Evolutionary conservation across 1,140 invertebrate genomes (phyloP).

Genomic region (Bombus confusus): DNA sequence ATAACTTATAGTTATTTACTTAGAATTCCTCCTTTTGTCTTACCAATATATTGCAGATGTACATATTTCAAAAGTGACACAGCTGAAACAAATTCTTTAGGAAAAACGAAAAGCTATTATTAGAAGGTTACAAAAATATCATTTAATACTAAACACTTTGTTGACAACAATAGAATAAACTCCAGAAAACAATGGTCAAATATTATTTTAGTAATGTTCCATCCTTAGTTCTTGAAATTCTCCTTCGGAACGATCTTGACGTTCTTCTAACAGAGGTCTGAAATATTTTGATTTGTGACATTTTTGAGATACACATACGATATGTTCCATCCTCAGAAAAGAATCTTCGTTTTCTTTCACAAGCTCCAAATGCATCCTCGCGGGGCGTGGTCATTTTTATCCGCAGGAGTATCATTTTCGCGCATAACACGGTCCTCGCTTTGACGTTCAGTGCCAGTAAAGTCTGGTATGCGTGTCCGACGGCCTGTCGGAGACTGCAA

Average conservation of each 20-base stretch:
- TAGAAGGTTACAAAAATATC: no score
- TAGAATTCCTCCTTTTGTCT: neutral
- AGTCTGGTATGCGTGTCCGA: slow-evolving; percentile 75
- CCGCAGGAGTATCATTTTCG: slow-evolving; percentile 11
- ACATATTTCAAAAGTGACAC: neutral
- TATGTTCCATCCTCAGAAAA: neutral
- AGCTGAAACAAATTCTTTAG: neutral
- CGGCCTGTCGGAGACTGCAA: slow-evolving; percentile 74
- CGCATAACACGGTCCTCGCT: slow-evolving; percentile 52
- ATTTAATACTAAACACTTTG: no score
- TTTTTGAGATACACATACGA: no score
- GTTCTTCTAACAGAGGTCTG: no score
- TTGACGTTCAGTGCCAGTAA: slow-evolving; percentile 59
- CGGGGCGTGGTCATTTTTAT: neutral
- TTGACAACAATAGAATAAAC: no score
- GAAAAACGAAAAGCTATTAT: neutral
- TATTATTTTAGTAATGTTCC: no score
- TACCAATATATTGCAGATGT: neutral
- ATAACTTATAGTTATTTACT: no score
- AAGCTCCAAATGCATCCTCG: neutral
- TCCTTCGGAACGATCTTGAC: neutral
- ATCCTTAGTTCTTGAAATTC: neutral
- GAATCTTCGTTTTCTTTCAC: neutral
- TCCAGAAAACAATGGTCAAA: no score
- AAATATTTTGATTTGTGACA: neutral